Conservation (phyloP, 2,888 invertebrate genomes). For the Ichneumoninae sp. region DNA sequence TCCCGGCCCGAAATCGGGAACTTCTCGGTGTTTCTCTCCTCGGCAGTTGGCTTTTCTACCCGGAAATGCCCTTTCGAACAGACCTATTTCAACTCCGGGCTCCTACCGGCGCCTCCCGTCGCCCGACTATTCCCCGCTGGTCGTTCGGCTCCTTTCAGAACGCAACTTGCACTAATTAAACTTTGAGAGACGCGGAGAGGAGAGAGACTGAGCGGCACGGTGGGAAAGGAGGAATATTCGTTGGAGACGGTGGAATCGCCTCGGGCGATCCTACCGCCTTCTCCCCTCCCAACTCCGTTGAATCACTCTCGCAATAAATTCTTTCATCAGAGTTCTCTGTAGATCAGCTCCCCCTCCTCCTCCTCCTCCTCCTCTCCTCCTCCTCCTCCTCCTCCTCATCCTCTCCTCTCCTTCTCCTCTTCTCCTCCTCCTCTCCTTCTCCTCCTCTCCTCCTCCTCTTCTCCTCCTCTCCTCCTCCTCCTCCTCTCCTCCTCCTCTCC, state of each 20-base stretch:
- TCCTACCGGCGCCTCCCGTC: slow-evolving; percentile 4
- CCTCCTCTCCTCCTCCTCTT: not conserved
- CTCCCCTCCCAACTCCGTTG: not conserved
- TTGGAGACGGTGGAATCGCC: slow-evolving; percentile 34
- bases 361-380: no score
- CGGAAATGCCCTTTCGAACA: not conserved
- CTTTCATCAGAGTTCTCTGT: slow-evolving; percentile 34
- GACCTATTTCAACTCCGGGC: slow-evolving; percentile 15
- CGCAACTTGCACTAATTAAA: slow-evolving; percentile 55
- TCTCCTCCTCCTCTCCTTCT: not conserved
- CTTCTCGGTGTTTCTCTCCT: slow-evolving; percentile 4
- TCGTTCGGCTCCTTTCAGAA: slow-evolving; percentile 26
- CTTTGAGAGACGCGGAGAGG: slow-evolving; percentile 13
- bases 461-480: not conserved
- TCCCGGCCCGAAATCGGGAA: not conserved
- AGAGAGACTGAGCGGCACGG: not conserved
- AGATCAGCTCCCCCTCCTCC: not conserved
- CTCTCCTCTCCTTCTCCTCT: no score
- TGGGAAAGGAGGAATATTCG: slow-evolving; percentile 27
- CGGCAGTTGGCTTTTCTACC: slow-evolving; percentile 33
- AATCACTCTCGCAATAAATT: slow-evolving; percentile 44
- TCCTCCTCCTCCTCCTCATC: not conserved
- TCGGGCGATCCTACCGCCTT: not conserved
- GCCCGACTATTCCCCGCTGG: slow-evolving; percentile 43
- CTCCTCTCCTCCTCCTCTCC: no score